Percentiles rank a stretch among this genome's conserved stretches.
phyloP scores from a whole-genome alignment of 2,888 invertebrate species.

The Netelia melanura region DNA sequence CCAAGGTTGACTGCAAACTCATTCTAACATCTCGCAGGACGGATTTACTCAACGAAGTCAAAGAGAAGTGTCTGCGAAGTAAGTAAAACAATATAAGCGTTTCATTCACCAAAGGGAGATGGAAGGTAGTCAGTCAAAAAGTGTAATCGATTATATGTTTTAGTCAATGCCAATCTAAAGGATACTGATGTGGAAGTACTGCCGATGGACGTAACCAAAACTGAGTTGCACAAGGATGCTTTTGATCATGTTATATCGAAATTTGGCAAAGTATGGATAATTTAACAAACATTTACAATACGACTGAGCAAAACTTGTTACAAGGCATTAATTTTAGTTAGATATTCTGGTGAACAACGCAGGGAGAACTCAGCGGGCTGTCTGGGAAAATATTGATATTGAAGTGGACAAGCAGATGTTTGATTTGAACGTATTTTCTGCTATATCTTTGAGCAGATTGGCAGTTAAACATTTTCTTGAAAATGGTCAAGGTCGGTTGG shows the following conservation, averaged over 20 bases:
- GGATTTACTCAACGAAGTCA: slow-evolving; percentile 88
- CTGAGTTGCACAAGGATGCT: slow-evolving; percentile 87
- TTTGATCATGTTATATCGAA: slow-evolving; percentile 88
- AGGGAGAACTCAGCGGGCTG: slow-evolving; percentile 90
- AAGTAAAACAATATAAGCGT: slow-evolving; percentile 13
- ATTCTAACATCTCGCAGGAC: slow-evolving; percentile 89
- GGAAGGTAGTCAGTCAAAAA: neutral
- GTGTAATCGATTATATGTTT: slow-evolving; percentile 34
- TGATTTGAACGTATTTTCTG: slow-evolving; percentile 91
- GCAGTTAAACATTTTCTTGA: slow-evolving; percentile 89
- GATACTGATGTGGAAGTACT: slow-evolving; percentile 89
- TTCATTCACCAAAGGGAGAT: neutral
- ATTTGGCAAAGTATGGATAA: slow-evolving; percentile 87
- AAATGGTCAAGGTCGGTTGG: slow-evolving; percentile 88
- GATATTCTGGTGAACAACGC: slow-evolving; percentile 94
- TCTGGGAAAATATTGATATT: slow-evolving; percentile 89
- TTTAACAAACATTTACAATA: neutral
- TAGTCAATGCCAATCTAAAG: slow-evolving; percentile 80
- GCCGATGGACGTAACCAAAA: slow-evolving; percentile 89
- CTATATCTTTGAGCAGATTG: slow-evolving; percentile 89
- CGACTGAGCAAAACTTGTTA: neutral
- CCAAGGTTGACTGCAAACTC: slow-evolving; percentile 88
- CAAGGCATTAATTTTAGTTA: slow-evolving; percentile 83
- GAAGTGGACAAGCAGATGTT: slow-evolving; percentile 91
- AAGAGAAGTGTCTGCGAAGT: slow-evolving; percentile 87